Evolutionary conservation across 2,888 invertebrate genomes (phyloP).

Genomic region (Ophioninae sp.): DNA sequence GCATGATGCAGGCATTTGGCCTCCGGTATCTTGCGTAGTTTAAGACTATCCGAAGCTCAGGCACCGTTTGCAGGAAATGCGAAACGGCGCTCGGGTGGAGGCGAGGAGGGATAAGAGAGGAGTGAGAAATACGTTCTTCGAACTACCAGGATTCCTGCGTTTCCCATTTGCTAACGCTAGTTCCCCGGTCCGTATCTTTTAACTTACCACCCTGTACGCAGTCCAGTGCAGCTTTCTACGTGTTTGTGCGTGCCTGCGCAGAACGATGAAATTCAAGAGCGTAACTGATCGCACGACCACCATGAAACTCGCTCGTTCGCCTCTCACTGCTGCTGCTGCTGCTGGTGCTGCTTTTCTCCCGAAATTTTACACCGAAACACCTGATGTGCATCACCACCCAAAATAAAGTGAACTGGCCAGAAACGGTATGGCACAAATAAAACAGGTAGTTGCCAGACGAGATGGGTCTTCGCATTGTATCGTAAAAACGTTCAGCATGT

Average conservation of each 20-base stretch:
- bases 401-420: constrained; percentile 9
- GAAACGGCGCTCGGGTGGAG: not conserved
- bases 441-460: not conserved
- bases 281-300: constrained; percentile 62
- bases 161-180: constrained; percentile 27
- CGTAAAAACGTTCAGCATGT: not conserved
- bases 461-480: not conserved
- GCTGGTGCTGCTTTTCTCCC: constrained; percentile 17
- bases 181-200: constrained; percentile 30
- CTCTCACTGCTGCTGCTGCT: constrained; percentile 12
- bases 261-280: constrained; percentile 62
- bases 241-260: constrained; percentile 36
- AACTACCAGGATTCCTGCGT: constrained; percentile 48
- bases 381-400: constrained; percentile 33
- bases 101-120: constrained; percentile 5
- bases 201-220: constrained; percentile 33
- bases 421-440: not conserved
- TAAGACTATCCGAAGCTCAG: constrained; percentile 54
- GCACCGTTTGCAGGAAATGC: constrained; percentile 5
- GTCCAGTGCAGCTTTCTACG: constrained; percentile 52
- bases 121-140: constrained; percentile 30
- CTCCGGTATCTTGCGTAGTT: constrained; percentile 55
- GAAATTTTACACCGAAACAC: constrained; percentile 58
- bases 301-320: constrained; percentile 49
- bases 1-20: constrained; percentile 18